These are phyloP conservation scores for Megaceryle torquata DNA, from an alignment of 2,113 vertebrate species.

Conservation along the genomic window DNA sequence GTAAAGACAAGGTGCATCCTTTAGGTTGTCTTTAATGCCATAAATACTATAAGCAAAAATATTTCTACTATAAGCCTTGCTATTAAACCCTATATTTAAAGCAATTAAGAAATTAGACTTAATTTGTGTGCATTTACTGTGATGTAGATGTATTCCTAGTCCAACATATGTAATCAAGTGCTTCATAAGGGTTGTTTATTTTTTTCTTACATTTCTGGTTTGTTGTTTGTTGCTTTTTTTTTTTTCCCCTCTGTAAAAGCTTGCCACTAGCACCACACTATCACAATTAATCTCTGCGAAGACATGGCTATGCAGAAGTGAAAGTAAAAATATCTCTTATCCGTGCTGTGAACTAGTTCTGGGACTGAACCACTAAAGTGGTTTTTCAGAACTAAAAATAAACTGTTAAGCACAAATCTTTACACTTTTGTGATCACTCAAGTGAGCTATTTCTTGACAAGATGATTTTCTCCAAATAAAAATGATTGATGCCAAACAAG, in stretches of 20 bases:
- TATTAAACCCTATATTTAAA: neutral
- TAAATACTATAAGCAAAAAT: neutral
- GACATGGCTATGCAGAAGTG: neutral
- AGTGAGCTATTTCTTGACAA: neutral
- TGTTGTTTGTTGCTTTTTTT: neutral
- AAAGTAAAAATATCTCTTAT: conserved; percentile 34
- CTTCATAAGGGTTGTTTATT: neutral
- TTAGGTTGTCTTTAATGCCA: neutral
- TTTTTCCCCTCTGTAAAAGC: neutral
- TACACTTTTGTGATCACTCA: neutral
- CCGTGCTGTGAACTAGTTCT: conserved; percentile 43
- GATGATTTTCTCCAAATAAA: neutral
- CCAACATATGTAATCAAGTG: neutral
- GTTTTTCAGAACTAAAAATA: conserved; percentile 49
- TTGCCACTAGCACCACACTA: neutral
- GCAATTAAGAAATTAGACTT: neutral
- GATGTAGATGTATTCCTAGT: neutral
- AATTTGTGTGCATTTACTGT: neutral
- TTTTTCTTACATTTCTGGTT: neutral
- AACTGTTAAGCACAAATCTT: neutral
- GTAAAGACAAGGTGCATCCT: neutral
- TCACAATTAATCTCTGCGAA: neutral
- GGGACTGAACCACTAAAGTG: neutral
- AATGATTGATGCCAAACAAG: neutral
- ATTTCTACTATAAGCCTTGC: neutral